Evolutionary conservation across 1,140 invertebrate species (phyloP).

Genomic region (Oreohelix idahoensis): DNA sequence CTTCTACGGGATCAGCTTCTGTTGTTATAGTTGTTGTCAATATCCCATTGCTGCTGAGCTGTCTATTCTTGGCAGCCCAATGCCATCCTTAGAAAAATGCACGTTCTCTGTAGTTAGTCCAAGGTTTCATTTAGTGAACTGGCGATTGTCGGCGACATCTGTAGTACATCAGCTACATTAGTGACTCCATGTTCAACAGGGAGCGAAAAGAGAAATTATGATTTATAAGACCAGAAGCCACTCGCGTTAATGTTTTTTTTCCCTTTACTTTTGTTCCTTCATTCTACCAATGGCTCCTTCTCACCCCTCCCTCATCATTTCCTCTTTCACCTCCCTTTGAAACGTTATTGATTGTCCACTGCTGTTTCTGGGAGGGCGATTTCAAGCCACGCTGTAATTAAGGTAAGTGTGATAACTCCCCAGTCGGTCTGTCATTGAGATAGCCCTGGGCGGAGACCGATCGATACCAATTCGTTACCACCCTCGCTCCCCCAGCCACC

Average conservation of each 20-base stretch:
- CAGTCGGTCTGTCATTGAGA: conserved; percentile 18
- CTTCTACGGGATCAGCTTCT: too few species aligned
- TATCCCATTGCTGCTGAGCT: too few species aligned
- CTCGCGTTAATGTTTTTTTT: not conserved
- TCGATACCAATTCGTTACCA: conserved; percentile 4
- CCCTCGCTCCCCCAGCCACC: not conserved
- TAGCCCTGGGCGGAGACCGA: not conserved
- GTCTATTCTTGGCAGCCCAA: too few species aligned
- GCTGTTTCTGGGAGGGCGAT: conserved; percentile 16
- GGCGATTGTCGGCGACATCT: too few species aligned
- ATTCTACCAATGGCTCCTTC: not conserved
- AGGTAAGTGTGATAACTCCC: conserved; percentile 15
- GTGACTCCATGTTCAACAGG: too few species aligned
- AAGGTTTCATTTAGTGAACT: too few species aligned
- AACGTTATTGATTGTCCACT: conserved; percentile 19
- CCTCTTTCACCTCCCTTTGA: not conserved
- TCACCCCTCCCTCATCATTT: not conserved
- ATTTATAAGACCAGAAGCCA: too few species aligned
- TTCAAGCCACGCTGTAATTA: conserved; percentile 18
- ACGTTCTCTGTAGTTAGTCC: too few species aligned
- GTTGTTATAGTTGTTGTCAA: too few species aligned
- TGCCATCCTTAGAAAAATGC: not conserved
- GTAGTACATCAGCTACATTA: too few species aligned
- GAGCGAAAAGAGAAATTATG: too few species aligned
- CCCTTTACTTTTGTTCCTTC: not conserved